Base-by-base conservation (phyloP, 1,140 invertebrate genomes). In the Anthonomus grandis region DNA sequence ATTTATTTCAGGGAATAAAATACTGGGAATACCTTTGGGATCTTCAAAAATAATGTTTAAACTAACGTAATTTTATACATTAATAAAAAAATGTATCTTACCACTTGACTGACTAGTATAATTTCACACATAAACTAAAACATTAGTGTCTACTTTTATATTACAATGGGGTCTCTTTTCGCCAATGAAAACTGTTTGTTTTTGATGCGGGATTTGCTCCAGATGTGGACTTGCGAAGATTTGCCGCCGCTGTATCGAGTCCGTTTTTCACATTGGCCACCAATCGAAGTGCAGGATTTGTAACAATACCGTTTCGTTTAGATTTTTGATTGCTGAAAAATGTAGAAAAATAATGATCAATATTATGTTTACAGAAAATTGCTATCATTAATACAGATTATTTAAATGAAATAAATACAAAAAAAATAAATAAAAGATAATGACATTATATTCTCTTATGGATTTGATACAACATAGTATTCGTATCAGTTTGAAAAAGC, bases 291-390 rank as follows among this genome's bases (percentile, higher is more conserved):
- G 91, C 92, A 27, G 92, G 92, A 73, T 95, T 95, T 3, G 91
- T 93, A 6, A 93, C 90, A 58, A 94, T 91, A 3, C 92, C 91
- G 70, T 94, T 95, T 58, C 91, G 81, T 73, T 86, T 86, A 67
- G 81, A 80, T 73, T 87, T 87, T 60, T 79, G 70, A 71, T 76
- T 77, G 49, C 74, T 77, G 44, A 47, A 62, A 62, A 56, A 37
- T 13, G n/a, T n/a, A n/a, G 8, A 10, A 1, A 19, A 21, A 21
- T 17, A 12, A 41, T 13, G 9, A 41, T 41, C 17, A 5, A 12
- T 41, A 31, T n/a, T n/a, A n/a, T n/a, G n/a, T n/a, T n/a, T n/a
- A n/a, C n/a, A n/a, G n/a, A n/a, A n/a, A n/a, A n/a, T n/a, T n/a
- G n/a, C n/a, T n/a, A n/a, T n/a, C n/a, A n/a, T n/a, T n/a, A n/a